These are phyloP conservation scores for Amblyjoppa proteus DNA, from an alignment of 2,888 invertebrate genomes.

Conservation along the genomic window DNA sequence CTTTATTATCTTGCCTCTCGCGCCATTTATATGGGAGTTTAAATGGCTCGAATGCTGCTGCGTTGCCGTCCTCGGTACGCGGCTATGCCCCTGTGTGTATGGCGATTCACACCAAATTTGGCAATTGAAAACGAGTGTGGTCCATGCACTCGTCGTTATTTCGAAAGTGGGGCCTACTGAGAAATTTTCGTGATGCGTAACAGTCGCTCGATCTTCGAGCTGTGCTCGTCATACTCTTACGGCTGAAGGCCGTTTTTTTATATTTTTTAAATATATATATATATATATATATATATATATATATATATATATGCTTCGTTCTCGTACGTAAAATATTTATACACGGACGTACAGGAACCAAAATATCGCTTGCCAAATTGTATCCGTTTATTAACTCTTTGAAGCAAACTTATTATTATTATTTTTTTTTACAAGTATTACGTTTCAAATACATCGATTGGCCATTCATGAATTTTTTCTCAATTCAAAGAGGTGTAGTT, in stretches of 20 bases:
- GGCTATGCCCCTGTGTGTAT: neutral
- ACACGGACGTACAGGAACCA: slow-evolving; percentile 57
- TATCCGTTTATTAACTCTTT: too few relatives aligned
- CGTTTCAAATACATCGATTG: too few relatives aligned
- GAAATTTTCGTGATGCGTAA: slow-evolving; percentile 58
- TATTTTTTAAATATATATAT: neutral
- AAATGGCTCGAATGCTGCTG: slow-evolving; percentile 4
- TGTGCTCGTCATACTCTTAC: slow-evolving; percentile 39
- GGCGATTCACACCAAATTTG: slow-evolving; percentile 67
- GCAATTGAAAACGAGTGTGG: slow-evolving; percentile 55
- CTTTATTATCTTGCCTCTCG: slow-evolving; percentile 53
- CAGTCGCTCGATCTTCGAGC: slow-evolving; percentile 22
- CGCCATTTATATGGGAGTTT: neutral
- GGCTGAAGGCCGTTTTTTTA: neutral
- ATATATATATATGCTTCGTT: slow-evolving; percentile 21
- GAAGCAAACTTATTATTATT: too few relatives aligned
- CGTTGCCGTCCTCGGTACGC: neutral
- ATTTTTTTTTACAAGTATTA: too few relatives aligned
- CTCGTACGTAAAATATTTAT: slow-evolving; percentile 59
- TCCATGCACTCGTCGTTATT: slow-evolving; percentile 47
- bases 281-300: neutral
- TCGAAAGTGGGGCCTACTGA: slow-evolving; percentile 48
- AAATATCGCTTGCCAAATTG: neutral
- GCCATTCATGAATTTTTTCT: too few relatives aligned
- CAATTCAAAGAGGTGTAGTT: neutral